A percentile compares a stretch with the other conserved stretches of the same genome.
phyloP scores from a whole-genome alignment of 1,140 invertebrate genomes.

The Lepidostoma basale region DNA sequence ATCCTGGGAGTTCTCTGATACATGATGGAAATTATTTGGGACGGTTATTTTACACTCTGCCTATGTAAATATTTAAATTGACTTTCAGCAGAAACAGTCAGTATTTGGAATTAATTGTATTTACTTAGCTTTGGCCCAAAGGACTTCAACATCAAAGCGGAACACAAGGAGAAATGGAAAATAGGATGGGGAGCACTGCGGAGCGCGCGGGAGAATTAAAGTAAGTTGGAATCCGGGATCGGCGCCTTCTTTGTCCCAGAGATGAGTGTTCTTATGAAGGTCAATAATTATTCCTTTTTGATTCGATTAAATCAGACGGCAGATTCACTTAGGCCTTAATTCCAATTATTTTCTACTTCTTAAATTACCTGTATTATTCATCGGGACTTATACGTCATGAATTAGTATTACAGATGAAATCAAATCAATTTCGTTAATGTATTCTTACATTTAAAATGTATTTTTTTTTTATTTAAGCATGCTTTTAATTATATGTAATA shows the following conservation, averaged over 20 bases:
- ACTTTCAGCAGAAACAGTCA: conserved; percentile 24
- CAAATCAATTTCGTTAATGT: too few relatives aligned
- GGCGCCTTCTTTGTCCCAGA: background rate
- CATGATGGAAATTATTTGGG: conserved; percentile 22
- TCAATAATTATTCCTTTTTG: background rate
- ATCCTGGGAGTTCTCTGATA: conserved; percentile 11
- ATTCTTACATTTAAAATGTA: too few relatives aligned
- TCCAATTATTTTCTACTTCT: too few relatives aligned
- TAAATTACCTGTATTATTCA: too few relatives aligned
- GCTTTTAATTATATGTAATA: too few relatives aligned
- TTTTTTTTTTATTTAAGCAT: too few relatives aligned
- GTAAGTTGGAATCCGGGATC: background rate
- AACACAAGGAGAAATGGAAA: conserved; percentile 11
- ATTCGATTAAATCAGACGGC: conserved; percentile 3
- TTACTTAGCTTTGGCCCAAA: conserved; percentile 33
- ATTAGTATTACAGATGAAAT: too few relatives aligned
- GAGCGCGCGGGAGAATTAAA: background rate
- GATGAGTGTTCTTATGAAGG: conserved; percentile 5
- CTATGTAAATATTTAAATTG: conserved; percentile 34
- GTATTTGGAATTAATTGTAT: conserved; percentile 40
- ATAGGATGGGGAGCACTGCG: background rate
- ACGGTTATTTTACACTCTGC: conserved; percentile 25
- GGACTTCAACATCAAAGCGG: conserved; percentile 32
- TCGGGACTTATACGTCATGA: too few relatives aligned
- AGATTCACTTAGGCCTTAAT: too few relatives aligned